phyloP scores from a whole-genome alignment of 2,113 vertebrate species.

The Stegastes partitus region DNA sequence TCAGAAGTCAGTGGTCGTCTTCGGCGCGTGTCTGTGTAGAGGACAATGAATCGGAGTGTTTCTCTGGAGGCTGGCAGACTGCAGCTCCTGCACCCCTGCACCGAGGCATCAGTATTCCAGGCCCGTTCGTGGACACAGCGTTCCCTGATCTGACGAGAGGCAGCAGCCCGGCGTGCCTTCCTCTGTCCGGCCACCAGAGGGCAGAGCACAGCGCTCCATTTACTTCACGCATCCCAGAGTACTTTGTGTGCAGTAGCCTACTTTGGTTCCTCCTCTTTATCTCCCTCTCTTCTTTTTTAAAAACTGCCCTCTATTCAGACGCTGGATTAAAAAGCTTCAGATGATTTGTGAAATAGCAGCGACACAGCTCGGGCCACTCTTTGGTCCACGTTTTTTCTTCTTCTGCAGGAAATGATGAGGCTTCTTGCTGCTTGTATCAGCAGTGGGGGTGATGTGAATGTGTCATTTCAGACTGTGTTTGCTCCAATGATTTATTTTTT shows the following conservation, averaged over 20 bases:
- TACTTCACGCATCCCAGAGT: slow-evolving; percentile 25
- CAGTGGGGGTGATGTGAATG: slow-evolving; percentile 27
- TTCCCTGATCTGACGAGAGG: slow-evolving; percentile 64
- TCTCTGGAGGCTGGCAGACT: slow-evolving; percentile 58
- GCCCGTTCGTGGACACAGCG: slow-evolving; percentile 78
- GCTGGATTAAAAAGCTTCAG: slow-evolving; percentile 36
- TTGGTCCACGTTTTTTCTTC: slow-evolving; percentile 10
- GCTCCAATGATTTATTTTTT: slow-evolving; percentile 30
- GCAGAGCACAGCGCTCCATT: slow-evolving; percentile 44
- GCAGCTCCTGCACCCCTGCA: slow-evolving; percentile 81
- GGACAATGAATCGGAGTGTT: slow-evolving; percentile 23
- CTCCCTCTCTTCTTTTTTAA: slow-evolving; percentile 1
- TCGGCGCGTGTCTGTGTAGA: background rate
- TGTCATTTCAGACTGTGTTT: slow-evolving; percentile 51
- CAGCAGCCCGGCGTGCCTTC: slow-evolving; percentile 18
- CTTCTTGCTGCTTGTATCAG: slow-evolving; percentile 25
- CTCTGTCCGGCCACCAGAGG: slow-evolving; percentile 69
- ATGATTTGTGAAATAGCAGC: slow-evolving; percentile 40
- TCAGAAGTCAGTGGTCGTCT: slow-evolving; percentile 5
- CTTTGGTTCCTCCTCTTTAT: slow-evolving; percentile 47
- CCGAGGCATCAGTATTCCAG: slow-evolving; percentile 83
- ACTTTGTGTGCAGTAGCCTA: slow-evolving; percentile 64
- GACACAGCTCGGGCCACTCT: slow-evolving; percentile 1
- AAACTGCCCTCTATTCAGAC: slow-evolving; percentile 28
- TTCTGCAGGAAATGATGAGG: slow-evolving; percentile 3